Conservation (phyloP, 2,113 vertebrate species). For the Hemibagrus wyckioides region DNA sequence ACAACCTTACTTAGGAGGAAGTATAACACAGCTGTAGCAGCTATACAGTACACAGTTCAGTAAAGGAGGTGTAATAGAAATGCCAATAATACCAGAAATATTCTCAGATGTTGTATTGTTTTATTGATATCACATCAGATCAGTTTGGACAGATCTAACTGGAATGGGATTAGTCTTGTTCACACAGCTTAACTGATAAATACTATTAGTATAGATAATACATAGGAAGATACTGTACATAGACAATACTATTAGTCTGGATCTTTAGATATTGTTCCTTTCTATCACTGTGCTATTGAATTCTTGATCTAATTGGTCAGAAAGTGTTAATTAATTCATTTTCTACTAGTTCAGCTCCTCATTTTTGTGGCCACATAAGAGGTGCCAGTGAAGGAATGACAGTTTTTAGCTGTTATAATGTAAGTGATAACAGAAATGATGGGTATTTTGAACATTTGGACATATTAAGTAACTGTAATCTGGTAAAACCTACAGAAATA, state of each 20-base stretch:
- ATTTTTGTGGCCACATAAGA: neutral
- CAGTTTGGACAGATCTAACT: neutral
- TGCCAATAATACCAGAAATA: neutral
- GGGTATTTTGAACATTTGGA: neutral
- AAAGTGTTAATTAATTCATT: neutral
- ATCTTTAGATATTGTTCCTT: neutral
- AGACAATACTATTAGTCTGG: neutral
- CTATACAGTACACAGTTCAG: neutral
- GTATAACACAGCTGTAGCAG: neutral
- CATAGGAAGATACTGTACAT: neutral
- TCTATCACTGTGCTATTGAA: neutral
- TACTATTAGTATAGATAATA: neutral
- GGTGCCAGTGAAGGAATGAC: neutral
- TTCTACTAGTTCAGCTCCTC: neutral
- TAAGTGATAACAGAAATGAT: neutral
- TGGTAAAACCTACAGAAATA: neutral
- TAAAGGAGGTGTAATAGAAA: neutral
- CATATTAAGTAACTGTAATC: neutral
- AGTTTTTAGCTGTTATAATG: neutral
- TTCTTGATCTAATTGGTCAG: neutral
- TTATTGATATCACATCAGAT: neutral
- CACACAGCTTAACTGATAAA: neutral
- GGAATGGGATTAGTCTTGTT: neutral
- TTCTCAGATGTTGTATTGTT: neutral
- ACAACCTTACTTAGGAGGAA: neutral